Conservation (phyloP, 2,113 vertebrate genomes). For the Strix uralensis region DNA sequence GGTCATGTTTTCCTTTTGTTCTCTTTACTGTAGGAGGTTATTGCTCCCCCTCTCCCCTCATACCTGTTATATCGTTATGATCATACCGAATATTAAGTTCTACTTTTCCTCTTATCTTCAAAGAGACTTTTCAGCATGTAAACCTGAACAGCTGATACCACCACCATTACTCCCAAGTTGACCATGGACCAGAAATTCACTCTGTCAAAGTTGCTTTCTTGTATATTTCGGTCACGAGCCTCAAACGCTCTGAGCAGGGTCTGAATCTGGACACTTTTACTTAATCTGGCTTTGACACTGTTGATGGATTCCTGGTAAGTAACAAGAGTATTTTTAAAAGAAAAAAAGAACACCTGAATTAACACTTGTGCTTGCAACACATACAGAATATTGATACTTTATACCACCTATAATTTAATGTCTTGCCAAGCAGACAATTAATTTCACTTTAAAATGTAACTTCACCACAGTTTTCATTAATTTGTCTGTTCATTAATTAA, state of each 20-base stretch:
- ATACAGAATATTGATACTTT: background rate
- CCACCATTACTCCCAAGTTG: conserved; percentile 87
- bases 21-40: background rate
- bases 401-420: background rate
- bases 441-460: background rate
- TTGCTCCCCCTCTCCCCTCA: conserved; percentile 4
- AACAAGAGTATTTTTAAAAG: conserved; percentile 45
- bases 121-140: conserved; percentile 94
- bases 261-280: conserved; percentile 94
- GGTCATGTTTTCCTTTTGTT: background rate
- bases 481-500: background rate
- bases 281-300: conserved; percentile 90
- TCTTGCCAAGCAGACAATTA: background rate
- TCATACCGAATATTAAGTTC: conserved; percentile 78
- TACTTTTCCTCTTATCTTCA: conserved; percentile 90
- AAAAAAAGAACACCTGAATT: background rate
- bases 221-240: conserved; percentile 94
- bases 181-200: conserved; percentile 94
- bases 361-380: background rate
- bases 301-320: conserved; percentile 90
- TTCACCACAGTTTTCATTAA: background rate
- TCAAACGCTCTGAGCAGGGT: conserved; percentile 92
- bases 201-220: conserved; percentile 93
- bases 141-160: conserved; percentile 89
- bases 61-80: background rate